Evolutionary conservation across 2,888 invertebrate genomes (phyloP), one percentile per base, ranked within the genome.

Genomic region (Tachina fera): DNA sequence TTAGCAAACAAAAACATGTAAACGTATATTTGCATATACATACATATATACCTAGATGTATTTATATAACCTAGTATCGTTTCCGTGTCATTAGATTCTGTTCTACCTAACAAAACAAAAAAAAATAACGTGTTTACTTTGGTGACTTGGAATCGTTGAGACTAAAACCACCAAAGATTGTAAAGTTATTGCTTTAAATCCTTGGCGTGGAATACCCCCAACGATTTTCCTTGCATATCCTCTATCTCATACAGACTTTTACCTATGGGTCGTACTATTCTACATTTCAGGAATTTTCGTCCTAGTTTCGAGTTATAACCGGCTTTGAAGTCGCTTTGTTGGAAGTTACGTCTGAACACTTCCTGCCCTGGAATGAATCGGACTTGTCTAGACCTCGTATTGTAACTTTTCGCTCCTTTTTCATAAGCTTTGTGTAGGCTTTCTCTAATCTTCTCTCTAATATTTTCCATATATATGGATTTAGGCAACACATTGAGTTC

Each of bases 201-300:
- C 22, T 22, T 31, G 31, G 31, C 31, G 31, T 31, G 31, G 6
- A 31, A 31, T 31, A 31, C 31, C 31, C 31, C 6, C 6, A 47
- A 65, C 13, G 22, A 22, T 39, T 39, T 39, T 13, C 65, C 31
- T 31, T 31, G 31, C 31, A 31, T 31, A 31, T 31, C 31, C 6
- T 31, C 6, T 31, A 45, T 45, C 45, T 63, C 63, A 14, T 63
- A 63, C 16, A 63, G 22, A 16, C 63, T 45, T 19, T 45, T 65
- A 1, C 45, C 11, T 8, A 65, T 5, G 3, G 45, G 45, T 3
- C 22, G 22, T 2, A 65, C 65, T 10, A 63, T 22, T 19, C 63
- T 11, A 10, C 63, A 63, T 14, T 22, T 63, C 8, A 45, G 11
- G 45, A 63, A 63, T 45, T 45, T 45, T 22, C 19, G 19, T 8